These are phyloP conservation scores for Crioceris asparagi DNA, from an alignment of 2,888 invertebrate species.

Conservation along the genomic window DNA sequence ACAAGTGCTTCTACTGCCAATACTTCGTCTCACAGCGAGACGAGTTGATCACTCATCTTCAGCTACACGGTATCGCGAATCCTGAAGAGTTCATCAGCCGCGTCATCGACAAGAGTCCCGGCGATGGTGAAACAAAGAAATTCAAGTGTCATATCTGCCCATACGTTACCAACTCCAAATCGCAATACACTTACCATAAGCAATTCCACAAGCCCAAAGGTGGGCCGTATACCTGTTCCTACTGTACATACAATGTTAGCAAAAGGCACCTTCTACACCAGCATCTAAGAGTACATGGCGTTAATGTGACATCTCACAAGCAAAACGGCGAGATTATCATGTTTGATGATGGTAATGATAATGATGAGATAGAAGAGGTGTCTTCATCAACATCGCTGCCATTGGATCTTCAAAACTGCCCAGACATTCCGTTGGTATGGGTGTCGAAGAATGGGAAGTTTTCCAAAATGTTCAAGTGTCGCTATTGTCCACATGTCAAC, in stretches of 20 bases:
- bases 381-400: conserved; percentile 13
- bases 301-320: conserved; percentile 41
- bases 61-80: conserved; percentile 51
- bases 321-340: conserved; percentile 27
- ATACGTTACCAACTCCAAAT: conserved; percentile 75
- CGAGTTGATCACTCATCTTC: conserved; percentile 57
- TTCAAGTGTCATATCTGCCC: conserved; percentile 74
- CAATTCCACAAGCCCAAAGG: conserved; percentile 69
- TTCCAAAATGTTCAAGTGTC: conserved; percentile 75
- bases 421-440: conserved; percentile 64
- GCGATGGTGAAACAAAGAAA: conserved; percentile 44
- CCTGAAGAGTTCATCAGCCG: conserved; percentile 47
- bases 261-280: conserved; percentile 73
- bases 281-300: conserved; percentile 66
- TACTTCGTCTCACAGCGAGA: conserved; percentile 63
- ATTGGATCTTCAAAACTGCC: conserved; percentile 41
- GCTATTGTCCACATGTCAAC: conserved; percentile 75
- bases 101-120: conserved; percentile 28
- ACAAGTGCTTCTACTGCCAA: conserved; percentile 72
- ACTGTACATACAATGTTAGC: conserved; percentile 75
- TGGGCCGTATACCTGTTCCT: conserved; percentile 68
- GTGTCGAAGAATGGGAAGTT: conserved; percentile 61
- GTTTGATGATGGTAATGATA: conserved; percentile 27
- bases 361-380: conserved; percentile 32
- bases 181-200: conserved; percentile 77